Conservation (phyloP, 2,888 invertebrate species). For the Eustalomyia histrio region DNA sequence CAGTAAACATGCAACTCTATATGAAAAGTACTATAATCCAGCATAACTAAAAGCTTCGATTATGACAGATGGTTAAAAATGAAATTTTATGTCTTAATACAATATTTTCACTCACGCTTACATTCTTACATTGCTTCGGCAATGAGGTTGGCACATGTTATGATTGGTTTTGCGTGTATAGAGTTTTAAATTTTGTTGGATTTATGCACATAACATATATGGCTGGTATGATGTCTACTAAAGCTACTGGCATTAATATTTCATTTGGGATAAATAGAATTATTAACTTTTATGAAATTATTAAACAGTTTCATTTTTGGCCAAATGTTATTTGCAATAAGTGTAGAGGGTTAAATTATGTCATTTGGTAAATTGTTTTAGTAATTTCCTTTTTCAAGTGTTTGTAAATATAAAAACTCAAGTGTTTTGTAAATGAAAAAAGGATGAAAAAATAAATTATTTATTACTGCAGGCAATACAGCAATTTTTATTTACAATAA, state of each 20-base stretch:
- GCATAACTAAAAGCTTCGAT: slow-evolving; percentile 47
- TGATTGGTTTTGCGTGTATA: slow-evolving; percentile 39
- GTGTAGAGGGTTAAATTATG: slow-evolving; percentile 33
- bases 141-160: slow-evolving; percentile 57
- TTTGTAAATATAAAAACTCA: neutral
- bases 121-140: neutral
- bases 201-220: neutral
- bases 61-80: slow-evolving; percentile 63
- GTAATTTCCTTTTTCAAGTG: slow-evolving; percentile 39
- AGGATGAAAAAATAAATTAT: no score
- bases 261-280: slow-evolving; percentile 46
- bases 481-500: no score
- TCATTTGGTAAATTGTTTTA: slow-evolving; percentile 52
- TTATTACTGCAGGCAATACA: no score
- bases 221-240: neutral
- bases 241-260: slow-evolving; percentile 43
- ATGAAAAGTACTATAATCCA: no score
- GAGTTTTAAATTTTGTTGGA: slow-evolving; percentile 3
- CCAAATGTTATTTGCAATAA: slow-evolving; percentile 4
- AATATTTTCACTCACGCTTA: slow-evolving; percentile 1
- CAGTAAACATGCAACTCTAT: slow-evolving; percentile 19
- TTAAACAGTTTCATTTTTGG: slow-evolving; percentile 20
- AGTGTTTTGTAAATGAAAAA: no score
- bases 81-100: slow-evolving; percentile 52
- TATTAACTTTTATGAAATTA: slow-evolving; percentile 31